phyloP scores from a whole-genome alignment of 1,140 invertebrate genomes.

The Scaptomyza graminum region DNA sequence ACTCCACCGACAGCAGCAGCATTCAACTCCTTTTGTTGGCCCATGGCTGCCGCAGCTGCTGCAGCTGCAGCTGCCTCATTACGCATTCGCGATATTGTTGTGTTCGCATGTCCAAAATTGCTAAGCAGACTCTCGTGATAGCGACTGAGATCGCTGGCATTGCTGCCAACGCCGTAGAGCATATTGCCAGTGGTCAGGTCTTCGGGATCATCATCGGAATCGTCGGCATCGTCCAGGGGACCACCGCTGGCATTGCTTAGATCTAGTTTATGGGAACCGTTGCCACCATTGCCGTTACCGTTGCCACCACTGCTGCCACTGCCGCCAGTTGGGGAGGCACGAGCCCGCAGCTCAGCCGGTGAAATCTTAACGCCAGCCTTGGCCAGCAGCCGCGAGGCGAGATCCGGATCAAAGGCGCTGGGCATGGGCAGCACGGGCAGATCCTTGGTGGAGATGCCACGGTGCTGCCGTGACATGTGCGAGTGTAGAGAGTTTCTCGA shows the following conservation, averaged over 20 bases:
- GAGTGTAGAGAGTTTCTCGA: constrained; percentile 95
- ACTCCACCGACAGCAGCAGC: constrained; percentile 56
- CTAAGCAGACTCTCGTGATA: constrained; percentile 77
- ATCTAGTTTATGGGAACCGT: constrained; percentile 90
- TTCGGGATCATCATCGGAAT: constrained; percentile 88
- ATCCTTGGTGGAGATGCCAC: constrained; percentile 96
- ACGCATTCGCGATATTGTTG: constrained; percentile 85
- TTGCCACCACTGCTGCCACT: constrained; percentile 88
- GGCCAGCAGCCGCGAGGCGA: constrained; percentile 91
- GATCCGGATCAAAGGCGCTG: constrained; percentile 93
- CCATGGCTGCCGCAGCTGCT: constrained; percentile 70
- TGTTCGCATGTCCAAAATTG: constrained; percentile 86
- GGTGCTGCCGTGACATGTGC: constrained; percentile 95
- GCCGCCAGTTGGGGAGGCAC: constrained; percentile 91
- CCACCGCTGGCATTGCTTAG: constrained; percentile 84
- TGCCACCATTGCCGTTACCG: constrained; percentile 85
- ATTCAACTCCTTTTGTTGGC: constrained; percentile 84
- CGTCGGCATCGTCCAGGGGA: constrained; percentile 85
- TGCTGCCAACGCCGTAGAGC: constrained; percentile 45
- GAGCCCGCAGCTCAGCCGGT: constrained; percentile 90
- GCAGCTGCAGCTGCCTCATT: constrained; percentile 84
- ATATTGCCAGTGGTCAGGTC: constrained; percentile 88
- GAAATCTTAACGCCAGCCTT: constrained; percentile 95
- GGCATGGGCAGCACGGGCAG: constrained; percentile 95
- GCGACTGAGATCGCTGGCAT: constrained; percentile 68